Evolutionary conservation across 2,888 invertebrate species (phyloP).

Genomic region (Eubasilissa splendida): DNA sequence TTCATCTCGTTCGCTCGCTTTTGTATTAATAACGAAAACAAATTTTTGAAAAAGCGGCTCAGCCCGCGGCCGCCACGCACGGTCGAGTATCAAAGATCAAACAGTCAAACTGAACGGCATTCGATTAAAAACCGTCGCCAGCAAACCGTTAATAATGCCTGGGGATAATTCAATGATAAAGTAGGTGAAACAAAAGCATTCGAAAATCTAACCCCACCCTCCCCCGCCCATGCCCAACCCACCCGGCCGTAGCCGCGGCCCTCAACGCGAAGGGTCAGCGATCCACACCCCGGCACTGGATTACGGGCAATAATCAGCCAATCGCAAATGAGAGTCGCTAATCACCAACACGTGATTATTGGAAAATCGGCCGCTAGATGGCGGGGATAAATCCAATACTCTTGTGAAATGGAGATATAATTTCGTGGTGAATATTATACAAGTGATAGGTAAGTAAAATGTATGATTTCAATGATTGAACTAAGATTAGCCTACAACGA

Average conservation of each 20-base stretch:
- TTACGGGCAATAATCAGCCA: conserved; percentile 14
- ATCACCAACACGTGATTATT: conserved; percentile 24
- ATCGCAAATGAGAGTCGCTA: conserved; percentile 22
- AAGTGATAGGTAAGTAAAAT: no score
- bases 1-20: conserved; percentile 22
- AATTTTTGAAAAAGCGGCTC: conserved; percentile 17
- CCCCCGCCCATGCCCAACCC: no score
- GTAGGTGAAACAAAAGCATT: conserved; percentile 44
- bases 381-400: not conserved
- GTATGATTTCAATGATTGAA: no score
- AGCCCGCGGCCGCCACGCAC: conserved; percentile 33
- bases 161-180: conserved; percentile 49
- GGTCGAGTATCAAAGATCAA: conserved; percentile 42
- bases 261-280: not conserved
- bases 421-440: no score
- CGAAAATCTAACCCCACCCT: not conserved
- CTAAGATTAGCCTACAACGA: no score
- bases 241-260: no score
- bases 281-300: not conserved
- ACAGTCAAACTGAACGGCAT: conserved; percentile 43
- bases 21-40: conserved; percentile 30
- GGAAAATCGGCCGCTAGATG: not conserved
- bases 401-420: no score
- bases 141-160: conserved; percentile 52
- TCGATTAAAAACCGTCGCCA: conserved; percentile 52